phyloP scores from a whole-genome alignment of 2,888 invertebrate species.

The Ptilodon capucinus region DNA sequence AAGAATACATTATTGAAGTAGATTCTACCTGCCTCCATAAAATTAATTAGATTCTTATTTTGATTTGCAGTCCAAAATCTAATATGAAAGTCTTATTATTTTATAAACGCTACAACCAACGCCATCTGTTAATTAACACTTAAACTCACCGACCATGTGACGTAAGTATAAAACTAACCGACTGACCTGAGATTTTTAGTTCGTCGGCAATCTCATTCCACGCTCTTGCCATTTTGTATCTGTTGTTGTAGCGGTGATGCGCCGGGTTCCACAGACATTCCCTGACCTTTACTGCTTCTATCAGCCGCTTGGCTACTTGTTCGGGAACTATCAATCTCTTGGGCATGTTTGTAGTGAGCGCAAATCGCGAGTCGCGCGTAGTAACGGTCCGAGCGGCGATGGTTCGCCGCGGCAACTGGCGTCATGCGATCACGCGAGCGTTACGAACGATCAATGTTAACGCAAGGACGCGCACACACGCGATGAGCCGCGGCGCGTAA shows the following conservation, averaged over 20 bases:
- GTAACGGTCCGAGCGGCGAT: slow-evolving; percentile 35
- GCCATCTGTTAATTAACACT: slow-evolving; percentile 27
- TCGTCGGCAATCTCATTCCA: slow-evolving; percentile 46
- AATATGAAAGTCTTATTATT: too few relatives aligned
- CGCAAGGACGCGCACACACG: slow-evolving; percentile 10
- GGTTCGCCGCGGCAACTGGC: slow-evolving; percentile 34
- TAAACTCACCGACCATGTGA: slow-evolving; percentile 7
- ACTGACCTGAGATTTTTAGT: slow-evolving; percentile 44
- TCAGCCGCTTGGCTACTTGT: slow-evolving; percentile 24
- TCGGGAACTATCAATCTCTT: slow-evolving; percentile 20
- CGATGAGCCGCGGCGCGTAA: background rate
- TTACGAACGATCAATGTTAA: slow-evolving; percentile 25
- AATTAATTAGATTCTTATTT: too few relatives aligned
- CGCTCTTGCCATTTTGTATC: slow-evolving; percentile 32
- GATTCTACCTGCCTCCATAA: too few relatives aligned
- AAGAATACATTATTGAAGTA: too few relatives aligned
- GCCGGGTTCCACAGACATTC: slow-evolving; percentile 50
- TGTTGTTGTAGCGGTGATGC: slow-evolving; percentile 42
- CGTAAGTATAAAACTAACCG: slow-evolving; percentile 1
- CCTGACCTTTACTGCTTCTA: slow-evolving; percentile 43
- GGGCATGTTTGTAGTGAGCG: slow-evolving; percentile 15
- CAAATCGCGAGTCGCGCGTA: slow-evolving; percentile 24
- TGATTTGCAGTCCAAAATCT: too few relatives aligned
- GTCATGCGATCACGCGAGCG: slow-evolving; percentile 20
- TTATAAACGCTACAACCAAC: slow-evolving; percentile 8